These are phyloP conservation scores for Pasiphila rectangulata DNA, from an alignment of 2,888 invertebrate species.

Conservation along the genomic window DNA sequence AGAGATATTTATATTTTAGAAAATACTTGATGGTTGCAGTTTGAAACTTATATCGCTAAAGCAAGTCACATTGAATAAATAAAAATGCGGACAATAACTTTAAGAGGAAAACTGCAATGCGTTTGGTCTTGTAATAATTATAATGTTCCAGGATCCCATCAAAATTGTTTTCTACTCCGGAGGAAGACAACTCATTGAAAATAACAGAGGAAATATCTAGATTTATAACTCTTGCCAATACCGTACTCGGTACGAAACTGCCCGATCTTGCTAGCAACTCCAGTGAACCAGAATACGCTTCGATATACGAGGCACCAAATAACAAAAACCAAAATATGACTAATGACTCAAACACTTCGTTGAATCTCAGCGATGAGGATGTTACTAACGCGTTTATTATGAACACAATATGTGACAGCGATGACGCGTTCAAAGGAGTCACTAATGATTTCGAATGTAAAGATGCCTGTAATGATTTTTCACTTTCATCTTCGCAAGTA, in stretches of 20 bases:
- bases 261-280: conserved; percentile 66
- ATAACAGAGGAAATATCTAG: conserved; percentile 70
- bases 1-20: no score
- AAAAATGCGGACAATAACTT: no score
- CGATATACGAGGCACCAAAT: conserved; percentile 33
- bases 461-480: conserved; percentile 46
- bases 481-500: conserved; percentile 46
- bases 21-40: not conserved
- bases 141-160: conserved; percentile 59
- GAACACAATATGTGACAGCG: conserved; percentile 44
- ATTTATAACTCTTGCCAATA: conserved; percentile 74
- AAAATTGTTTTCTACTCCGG: conserved; percentile 57
- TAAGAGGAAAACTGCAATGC: no score
- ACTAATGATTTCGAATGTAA: conserved; percentile 45
- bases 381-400: conserved; percentile 43
- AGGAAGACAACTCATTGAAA: conserved; percentile 58
- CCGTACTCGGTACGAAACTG: conserved; percentile 69
- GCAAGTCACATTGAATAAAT: no score
- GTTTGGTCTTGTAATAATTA: not conserved
- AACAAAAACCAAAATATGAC: conserved; percentile 34
- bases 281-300: conserved; percentile 39
- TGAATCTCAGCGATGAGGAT: conserved; percentile 50
- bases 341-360: conserved; percentile 41
- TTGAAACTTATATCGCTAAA: not conserved
- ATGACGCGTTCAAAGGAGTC: conserved; percentile 43